Evolutionary conservation across 2,888 invertebrate species (phyloP).

Genomic region (Anaspis maculata): DNA sequence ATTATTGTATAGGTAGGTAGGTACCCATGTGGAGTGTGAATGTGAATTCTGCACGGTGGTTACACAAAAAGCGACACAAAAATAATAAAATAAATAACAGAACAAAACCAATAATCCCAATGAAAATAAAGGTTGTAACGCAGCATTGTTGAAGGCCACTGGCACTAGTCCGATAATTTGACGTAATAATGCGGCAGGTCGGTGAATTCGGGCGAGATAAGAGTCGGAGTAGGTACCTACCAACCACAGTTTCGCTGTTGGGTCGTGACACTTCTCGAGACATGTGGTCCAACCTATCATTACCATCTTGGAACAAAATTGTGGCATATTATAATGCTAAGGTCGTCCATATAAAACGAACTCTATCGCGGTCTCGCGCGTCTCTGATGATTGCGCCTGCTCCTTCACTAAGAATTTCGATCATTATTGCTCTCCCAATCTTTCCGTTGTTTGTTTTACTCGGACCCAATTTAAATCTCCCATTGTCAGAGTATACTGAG

Average conservation of each 20-base stretch:
- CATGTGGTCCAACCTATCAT: slow-evolving; percentile 34
- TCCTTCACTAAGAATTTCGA: slow-evolving; percentile 19
- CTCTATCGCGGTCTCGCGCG: slow-evolving; percentile 24
- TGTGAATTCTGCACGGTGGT: too few relatives aligned
- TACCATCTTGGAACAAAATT: slow-evolving; percentile 35
- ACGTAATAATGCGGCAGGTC: slow-evolving; percentile 35
- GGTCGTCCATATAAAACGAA: slow-evolving; percentile 28
- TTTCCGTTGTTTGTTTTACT: slow-evolving; percentile 17
- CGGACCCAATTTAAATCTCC: too few relatives aligned
- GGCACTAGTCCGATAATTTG: slow-evolving; percentile 31
- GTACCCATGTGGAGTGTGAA: too few relatives aligned
- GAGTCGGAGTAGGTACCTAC: slow-evolving; percentile 15
- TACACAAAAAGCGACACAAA: too few relatives aligned
- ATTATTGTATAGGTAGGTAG: too few relatives aligned
- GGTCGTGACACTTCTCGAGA: slow-evolving; percentile 34
- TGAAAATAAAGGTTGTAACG: slow-evolving; percentile 16
- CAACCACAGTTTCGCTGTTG: slow-evolving; percentile 19
- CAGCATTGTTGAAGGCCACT: slow-evolving; percentile 22
- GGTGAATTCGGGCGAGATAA: slow-evolving; percentile 28
- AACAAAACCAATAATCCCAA: slow-evolving; percentile 19
- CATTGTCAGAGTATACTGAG: too few relatives aligned
- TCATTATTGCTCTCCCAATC: slow-evolving; percentile 19
- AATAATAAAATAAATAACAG: slow-evolving; percentile 13
- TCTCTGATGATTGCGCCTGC: slow-evolving; percentile 21
- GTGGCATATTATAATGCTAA: slow-evolving; percentile 32